Base-by-base conservation (phyloP, 2,888 invertebrate genomes). In the Cephus sareptanus region DNA sequence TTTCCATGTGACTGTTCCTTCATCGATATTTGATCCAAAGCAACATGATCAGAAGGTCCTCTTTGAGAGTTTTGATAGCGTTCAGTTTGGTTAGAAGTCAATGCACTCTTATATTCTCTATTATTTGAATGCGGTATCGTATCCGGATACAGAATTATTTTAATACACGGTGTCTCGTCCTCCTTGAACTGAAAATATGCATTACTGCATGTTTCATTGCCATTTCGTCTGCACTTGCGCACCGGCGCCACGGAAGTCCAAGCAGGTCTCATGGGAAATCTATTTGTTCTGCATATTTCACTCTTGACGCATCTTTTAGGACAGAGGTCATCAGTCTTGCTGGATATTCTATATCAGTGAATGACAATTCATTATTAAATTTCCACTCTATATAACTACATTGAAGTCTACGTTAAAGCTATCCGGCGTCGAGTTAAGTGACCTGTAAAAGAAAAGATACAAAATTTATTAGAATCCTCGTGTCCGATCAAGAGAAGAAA, bases 371-470 rank as follows among this genome's bases (percentile, higher is more conserved):
- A 76, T 85, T 81, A n/a, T 73, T 81, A 76, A 69, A 23, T n/a
- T 70, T 76, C 73, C 37, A 34, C 79, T 75, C 86, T 88, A 90
- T 79, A 91, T 88, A 77, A 90, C 87, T 81, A 89, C 87, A 80
- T 91, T 90, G 82, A 89, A 85, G 81, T 90, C 91, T 85, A 89
- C 85, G 82, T 90, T 91, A 84, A 87, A 89, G 87, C 89, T 90
- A 82, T 91, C 91, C 71, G 91, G 89, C 68, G 89, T 89, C 75
- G 91, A 91, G 82, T 91, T 90, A 81, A 87, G 83, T 73, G 91
- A 91, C 82, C 91, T 91, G 91, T 34, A 87, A 91, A 83, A 84
- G 86, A 35, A 85, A 84, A 82, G 33, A n/a, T 56, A 56, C 23
- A 56, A 56, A 9, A 0, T 56, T 23, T 1, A 56, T 56, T 56